Percentiles rank a stretch among this genome's conserved stretches.
Evolutionary conservation across 2,113 vertebrate species (phyloP).

Genomic region (Lethenteron camtschaticum): DNA sequence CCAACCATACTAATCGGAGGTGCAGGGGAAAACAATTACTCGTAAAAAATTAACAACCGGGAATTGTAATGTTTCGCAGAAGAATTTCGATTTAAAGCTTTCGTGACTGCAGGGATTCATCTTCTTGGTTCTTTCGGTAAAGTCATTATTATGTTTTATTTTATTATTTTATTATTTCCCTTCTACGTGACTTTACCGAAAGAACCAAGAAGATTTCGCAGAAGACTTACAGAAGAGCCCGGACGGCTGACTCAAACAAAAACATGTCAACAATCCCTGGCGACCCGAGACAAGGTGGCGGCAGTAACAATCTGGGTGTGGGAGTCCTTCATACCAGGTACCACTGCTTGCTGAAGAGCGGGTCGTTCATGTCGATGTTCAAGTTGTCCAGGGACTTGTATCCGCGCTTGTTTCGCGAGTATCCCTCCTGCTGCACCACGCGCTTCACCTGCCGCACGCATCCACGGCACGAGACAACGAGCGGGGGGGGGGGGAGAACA

Average conservation of each 20-base stretch:
- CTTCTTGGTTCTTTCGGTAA: no score
- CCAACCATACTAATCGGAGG: no score
- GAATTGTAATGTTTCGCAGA: no score
- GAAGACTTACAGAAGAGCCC: no score
- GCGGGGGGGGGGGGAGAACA: background rate
- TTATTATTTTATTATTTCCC: no score
- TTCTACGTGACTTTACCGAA: no score
- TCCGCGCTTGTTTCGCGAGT: conserved; percentile 62
- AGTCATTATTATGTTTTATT: no score
- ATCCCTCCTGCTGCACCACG: conserved; percentile 61
- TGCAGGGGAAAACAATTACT: no score
- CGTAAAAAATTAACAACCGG: no score
- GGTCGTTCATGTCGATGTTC: conserved; percentile 79
- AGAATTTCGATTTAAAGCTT: no score
- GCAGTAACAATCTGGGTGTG: background rate
- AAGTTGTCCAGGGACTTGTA: conserved; percentile 71
- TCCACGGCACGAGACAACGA: background rate
- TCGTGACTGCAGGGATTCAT: no score
- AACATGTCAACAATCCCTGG: background rate
- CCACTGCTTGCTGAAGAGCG: conserved; percentile 90
- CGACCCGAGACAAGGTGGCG: background rate
- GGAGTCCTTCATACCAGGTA: conserved; percentile 54
- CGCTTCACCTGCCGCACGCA: conserved; percentile 38
- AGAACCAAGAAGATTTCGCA: no score
- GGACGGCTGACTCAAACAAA: background rate